Conservation (phyloP, 2,113 vertebrate species). For the Oreochromis aureus region DNA sequence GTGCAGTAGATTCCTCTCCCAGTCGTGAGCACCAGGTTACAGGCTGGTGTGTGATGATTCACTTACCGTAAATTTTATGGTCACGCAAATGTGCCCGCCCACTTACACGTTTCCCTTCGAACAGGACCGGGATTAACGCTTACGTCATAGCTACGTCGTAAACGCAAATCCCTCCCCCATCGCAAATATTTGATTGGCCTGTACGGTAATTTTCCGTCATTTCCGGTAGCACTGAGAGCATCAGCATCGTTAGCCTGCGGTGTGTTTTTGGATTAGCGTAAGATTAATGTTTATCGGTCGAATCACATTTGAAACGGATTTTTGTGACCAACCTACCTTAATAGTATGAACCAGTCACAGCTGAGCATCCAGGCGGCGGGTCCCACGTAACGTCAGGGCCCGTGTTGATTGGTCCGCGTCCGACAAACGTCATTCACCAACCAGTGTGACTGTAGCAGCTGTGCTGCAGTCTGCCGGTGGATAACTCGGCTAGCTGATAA, state of each 20-base stretch:
- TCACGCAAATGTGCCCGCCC: background rate
- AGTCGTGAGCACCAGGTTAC: background rate
- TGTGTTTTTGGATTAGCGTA: background rate
- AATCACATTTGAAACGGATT: background rate
- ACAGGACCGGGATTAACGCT: background rate
- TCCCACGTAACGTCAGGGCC: background rate
- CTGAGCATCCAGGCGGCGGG: background rate
- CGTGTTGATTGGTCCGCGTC: background rate
- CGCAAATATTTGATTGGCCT: background rate
- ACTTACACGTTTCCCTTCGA: rapidly evolving
- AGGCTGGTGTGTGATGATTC: no score
- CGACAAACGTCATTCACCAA: background rate
- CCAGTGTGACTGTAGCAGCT: background rate
- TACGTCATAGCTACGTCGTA: background rate
- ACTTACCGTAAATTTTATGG: background rate
- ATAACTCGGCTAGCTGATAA: background rate
- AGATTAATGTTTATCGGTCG: background rate
- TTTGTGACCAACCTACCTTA: background rate
- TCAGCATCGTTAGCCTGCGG: background rate
- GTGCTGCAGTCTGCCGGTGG: background rate
- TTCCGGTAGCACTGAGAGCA: rapidly evolving
- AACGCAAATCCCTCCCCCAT: background rate
- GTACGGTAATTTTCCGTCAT: rapidly evolving
- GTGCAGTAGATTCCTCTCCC: background rate
- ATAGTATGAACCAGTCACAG: background rate